Percentiles rank a stretch among this genome's conserved stretches.
Evolutionary conservation across 2,113 vertebrate species (phyloP).

Genomic region (Callionymus lyra): DNA sequence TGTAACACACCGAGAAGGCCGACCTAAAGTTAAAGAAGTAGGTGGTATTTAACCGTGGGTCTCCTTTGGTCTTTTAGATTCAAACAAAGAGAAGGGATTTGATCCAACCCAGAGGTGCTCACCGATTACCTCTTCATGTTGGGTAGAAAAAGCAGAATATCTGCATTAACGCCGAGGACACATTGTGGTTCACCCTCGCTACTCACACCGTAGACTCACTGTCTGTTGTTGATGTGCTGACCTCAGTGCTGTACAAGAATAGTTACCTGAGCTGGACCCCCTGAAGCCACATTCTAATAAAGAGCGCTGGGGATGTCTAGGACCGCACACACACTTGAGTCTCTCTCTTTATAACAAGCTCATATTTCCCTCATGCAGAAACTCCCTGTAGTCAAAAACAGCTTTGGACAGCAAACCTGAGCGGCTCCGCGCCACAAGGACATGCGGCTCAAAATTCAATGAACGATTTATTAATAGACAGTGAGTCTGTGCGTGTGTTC

Average conservation of each 20-base stretch:
- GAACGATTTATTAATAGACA: slow-evolving; percentile 43
- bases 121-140: too few species aligned
- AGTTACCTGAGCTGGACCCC: slow-evolving; percentile 32
- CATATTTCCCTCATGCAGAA: slow-evolving; percentile 40
- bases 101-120: too few species aligned
- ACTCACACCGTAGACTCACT: neutral
- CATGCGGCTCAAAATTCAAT: slow-evolving; percentile 31
- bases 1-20: too few species aligned
- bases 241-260: slow-evolving; percentile 44
- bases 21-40: too few species aligned
- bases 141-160: too few species aligned
- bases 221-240: slow-evolving; percentile 35
- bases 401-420: slow-evolving; percentile 48
- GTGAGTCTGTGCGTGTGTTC: slow-evolving; percentile 25
- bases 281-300: slow-evolving; percentile 42
- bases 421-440: slow-evolving; percentile 39
- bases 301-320: slow-evolving; percentile 31
- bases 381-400: slow-evolving; percentile 41
- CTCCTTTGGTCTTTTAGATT: too few species aligned
- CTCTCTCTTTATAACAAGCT: slow-evolving; percentile 43
- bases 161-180: too few species aligned
- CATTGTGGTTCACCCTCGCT: neutral
- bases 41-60: too few species aligned
- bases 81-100: too few species aligned
- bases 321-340: slow-evolving; percentile 24